Evolutionary conservation across 2,888 invertebrate genomes (phyloP), one percentile per base, ranked within the genome.

Genomic region (Caenorhabditis drosophilae): DNA sequence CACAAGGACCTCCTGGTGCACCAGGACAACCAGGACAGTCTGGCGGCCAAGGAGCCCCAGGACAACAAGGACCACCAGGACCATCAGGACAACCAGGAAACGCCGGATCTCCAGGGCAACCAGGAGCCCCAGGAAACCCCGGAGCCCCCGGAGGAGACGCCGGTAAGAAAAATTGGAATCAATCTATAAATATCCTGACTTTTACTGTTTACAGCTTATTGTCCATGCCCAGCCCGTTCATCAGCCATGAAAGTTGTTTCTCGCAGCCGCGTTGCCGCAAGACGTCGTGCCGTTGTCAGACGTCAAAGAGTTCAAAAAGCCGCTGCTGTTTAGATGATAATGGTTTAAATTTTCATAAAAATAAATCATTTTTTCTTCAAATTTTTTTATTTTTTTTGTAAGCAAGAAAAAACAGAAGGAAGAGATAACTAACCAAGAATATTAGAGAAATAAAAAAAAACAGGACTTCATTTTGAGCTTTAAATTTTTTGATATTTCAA

Each of bases 1-100:
- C 59, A 35, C 69, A 58, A 46, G 77, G 77, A 51, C 61, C 58
- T 35, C 55, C 70, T 38, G 80, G 80, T 47, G 46, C 40, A 34
- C 64, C 73, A 22, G 75, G 75, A 55, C 49, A 42, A 34, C 60
- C 60, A 41, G 60, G 60, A 54, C 42, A 50, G 4, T 16, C 49
- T 4, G 60, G 60, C 36, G 60, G 54, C 44, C 27, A 44, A 26
- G 60, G 60, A 45, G 36, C 49, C 2, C 54, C 60, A 46, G 54
- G 60, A 60, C 49, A 16, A 40, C 40, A 36, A 12, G 60, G 60
- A 49, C 40, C 60, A 25, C 38, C 60, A 16, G 60, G 60, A 60
- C 45, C 50, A 7, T 44, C 60, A 23, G 60, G 59, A 59, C 34
- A 34, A 23, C 59, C 59, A 48, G 59, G 52, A 59, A 42, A 48